Conservation (phyloP, 2,113 vertebrate genomes). For the Ophiodon elongatus region DNA sequence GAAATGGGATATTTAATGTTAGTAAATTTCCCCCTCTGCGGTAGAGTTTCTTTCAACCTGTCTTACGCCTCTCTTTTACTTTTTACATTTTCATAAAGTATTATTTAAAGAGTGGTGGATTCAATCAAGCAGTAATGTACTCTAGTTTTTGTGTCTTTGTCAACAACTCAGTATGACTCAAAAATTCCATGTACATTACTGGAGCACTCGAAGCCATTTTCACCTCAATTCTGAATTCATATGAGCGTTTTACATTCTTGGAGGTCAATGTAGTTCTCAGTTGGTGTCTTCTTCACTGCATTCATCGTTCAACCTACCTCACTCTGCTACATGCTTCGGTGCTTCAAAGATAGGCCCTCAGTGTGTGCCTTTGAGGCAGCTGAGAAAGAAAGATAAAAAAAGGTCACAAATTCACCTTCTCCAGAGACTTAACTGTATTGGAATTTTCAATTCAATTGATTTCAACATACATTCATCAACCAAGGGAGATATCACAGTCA, state of each 20-base stretch:
- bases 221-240: neutral
- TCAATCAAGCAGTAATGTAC: neutral
- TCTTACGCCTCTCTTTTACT: neutral
- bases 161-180: slow-evolving; percentile 21
- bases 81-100: slow-evolving; percentile 4
- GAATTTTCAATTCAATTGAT: slow-evolving; percentile 20
- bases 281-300: neutral
- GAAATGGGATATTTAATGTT: slow-evolving; percentile 50
- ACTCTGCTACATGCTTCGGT: slow-evolving; percentile 5
- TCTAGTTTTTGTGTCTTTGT: slow-evolving; percentile 7
- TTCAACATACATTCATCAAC: slow-evolving; percentile 6
- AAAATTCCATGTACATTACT: neutral
- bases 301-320: slow-evolving; percentile 11
- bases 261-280: slow-evolving; percentile 30
- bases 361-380: neutral
- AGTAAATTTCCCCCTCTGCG: slow-evolving; percentile 30
- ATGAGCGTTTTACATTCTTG: slow-evolving; percentile 6
- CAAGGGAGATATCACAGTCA: neutral
- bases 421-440: neutral
- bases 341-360: neutral
- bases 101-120: neutral
- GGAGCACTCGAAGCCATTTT: slow-evolving; percentile 10
- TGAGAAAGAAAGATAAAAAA: slow-evolving; percentile 6
- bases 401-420: slow-evolving; percentile 17
- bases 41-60: slow-evolving; percentile 26